These are phyloP conservation scores for Sebastiscus albofasciatus DNA, from an alignment of 2,797 vertebrate genomes.

Conservation along the genomic window DNA sequence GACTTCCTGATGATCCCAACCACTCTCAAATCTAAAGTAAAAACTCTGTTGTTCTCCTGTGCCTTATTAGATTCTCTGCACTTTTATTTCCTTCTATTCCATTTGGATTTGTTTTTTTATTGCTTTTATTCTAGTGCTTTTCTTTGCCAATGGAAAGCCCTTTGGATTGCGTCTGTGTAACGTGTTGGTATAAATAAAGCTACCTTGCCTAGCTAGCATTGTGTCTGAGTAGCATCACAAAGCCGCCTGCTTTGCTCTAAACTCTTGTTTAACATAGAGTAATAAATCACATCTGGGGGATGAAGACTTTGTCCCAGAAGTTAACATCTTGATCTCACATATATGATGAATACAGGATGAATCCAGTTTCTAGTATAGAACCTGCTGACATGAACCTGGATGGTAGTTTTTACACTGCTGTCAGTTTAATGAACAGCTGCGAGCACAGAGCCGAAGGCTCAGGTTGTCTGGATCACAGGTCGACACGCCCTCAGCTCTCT, in stretches of 20 bases:
- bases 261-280: neutral
- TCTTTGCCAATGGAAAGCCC: too few relatives aligned
- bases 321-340: neutral
- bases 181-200: too few relatives aligned
- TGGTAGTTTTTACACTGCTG: neutral
- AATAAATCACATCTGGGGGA: neutral
- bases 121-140: too few relatives aligned
- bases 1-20: too few relatives aligned
- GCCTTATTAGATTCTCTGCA: too few relatives aligned
- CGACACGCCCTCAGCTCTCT: neutral
- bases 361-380: neutral
- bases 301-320: neutral
- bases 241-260: neutral
- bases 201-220: too few relatives aligned
- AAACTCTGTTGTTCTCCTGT: too few relatives aligned
- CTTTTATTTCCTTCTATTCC: too few relatives aligned
- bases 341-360: neutral
- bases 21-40: too few relatives aligned
- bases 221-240: too few relatives aligned
- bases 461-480: neutral
- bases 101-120: too few relatives aligned
- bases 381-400: neutral
- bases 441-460: neutral
- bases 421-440: slow-evolving; percentile 19
- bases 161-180: too few relatives aligned